phyloP scores from a whole-genome alignment of 2,888 invertebrate genomes.

The Sarcophaga subvicina region DNA sequence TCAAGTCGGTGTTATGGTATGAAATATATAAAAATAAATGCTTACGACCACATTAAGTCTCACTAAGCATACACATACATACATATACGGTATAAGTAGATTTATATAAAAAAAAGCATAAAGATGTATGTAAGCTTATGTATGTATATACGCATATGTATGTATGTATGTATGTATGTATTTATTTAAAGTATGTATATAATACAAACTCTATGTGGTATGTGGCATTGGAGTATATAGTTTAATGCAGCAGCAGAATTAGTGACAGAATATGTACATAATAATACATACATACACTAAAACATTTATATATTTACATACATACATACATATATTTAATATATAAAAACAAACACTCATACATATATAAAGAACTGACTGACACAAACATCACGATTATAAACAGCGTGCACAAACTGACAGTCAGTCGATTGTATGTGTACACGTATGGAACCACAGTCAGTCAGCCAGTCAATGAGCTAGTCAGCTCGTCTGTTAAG shows the following conservation, averaged over 20 bases:
- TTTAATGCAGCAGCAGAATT: conserved; percentile 26
- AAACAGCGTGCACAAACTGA: conserved; percentile 55
- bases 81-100: conserved; percentile 72
- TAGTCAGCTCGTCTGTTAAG: background rate
- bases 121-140: background rate
- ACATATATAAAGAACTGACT: conserved; percentile 10
- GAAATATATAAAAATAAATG: conserved; percentile 21
- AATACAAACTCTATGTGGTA: background rate
- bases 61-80: conserved; percentile 51
- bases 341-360: conserved; percentile 9
- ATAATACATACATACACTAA: conserved; percentile 10
- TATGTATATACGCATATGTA: background rate
- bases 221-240: conserved; percentile 16
- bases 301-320: background rate
- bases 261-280: conserved; percentile 30
- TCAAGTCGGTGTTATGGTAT: conserved; percentile 7
- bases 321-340: background rate
- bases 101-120: conserved; percentile 60
- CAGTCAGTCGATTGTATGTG: conserved; percentile 25
- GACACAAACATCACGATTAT: background rate
- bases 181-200: background rate
- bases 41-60: conserved; percentile 51
- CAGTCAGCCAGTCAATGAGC: background rate
- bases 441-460: conserved; percentile 11
- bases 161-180: background rate